These are phyloP conservation scores for Artibeus lituratus DNA, from an alignment of 2,797 vertebrate genomes.

Conservation along the genomic window DNA sequence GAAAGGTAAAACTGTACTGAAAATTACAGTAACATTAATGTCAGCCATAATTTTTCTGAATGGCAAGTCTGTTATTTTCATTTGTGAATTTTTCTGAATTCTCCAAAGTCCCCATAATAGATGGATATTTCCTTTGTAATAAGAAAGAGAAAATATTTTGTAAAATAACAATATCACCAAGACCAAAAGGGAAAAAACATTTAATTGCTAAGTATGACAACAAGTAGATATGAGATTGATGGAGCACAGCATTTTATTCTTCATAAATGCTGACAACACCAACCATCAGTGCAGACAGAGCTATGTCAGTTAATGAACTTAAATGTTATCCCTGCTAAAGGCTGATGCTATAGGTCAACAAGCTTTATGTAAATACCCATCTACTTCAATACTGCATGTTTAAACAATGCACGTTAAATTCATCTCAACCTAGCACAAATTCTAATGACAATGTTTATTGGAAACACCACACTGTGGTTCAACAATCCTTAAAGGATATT, in stretches of 20 bases:
- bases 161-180: neutral
- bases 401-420: slow-evolving; percentile 42
- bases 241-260: neutral
- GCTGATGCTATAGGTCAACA: neutral
- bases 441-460: slow-evolving; percentile 32
- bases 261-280: neutral
- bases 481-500: slow-evolving; percentile 4
- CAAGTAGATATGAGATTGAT: neutral
- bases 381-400: neutral
- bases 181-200: neutral
- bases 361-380: neutral
- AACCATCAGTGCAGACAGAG: neutral
- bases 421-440: neutral
- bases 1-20: neutral
- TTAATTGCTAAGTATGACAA: neutral
- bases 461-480: neutral
- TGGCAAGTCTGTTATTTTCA: neutral
- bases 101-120: neutral
- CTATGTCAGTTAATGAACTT: neutral
- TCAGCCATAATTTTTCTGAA: neutral
- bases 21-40: neutral
- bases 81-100: slow-evolving; percentile 17
- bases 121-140: neutral
- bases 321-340: neutral
- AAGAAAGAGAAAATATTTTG: neutral